Evolutionary conservation across 2,113 vertebrate species (phyloP).

Genomic region (Embiotoca jacksoni): DNA sequence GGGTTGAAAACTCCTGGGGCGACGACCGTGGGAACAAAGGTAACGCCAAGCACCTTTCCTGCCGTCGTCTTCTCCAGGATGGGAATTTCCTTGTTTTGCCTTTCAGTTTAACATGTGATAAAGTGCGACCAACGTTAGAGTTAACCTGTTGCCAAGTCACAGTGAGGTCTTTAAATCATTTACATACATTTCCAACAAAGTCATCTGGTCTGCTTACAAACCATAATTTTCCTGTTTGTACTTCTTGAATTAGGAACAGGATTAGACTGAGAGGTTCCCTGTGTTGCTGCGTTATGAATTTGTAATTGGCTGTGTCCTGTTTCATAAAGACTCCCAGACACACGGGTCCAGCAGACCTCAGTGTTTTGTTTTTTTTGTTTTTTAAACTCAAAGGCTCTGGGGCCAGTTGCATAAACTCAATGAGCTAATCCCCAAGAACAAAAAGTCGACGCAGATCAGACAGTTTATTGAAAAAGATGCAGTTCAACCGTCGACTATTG

Average conservation of each 20-base stretch:
- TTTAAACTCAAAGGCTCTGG: background rate
- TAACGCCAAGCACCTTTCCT: conserved; percentile 58
- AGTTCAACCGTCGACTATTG: background rate
- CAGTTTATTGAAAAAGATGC: background rate
- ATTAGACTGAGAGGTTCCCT: conserved; percentile 44
- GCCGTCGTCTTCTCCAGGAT: background rate
- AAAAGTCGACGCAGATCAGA: background rate
- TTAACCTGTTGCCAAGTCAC: background rate
- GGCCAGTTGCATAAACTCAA: conserved; percentile 19
- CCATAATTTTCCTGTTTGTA: conserved; percentile 62
- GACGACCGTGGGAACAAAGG: conserved; percentile 98
- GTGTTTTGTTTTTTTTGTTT: background rate
- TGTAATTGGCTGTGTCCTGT: conserved; percentile 70
- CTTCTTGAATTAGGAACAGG: conserved; percentile 64
- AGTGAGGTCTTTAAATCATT: background rate
- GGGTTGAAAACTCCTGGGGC: conserved; percentile 98
- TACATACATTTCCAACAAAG: background rate
- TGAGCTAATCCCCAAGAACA: conserved; percentile 1
- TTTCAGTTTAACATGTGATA: too few relatives aligned
- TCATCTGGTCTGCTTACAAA: conserved; percentile 8
- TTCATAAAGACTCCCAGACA: conserved; percentile 12
- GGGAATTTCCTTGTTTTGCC: background rate
- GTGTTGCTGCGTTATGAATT: conserved; percentile 62
- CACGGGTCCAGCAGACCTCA: background rate
- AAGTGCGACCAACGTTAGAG: background rate